Evolutionary conservation across 2,113 vertebrate species (phyloP), one percentile per base, ranked within the genome.

Genomic region (Dinomys branickii): DNA sequence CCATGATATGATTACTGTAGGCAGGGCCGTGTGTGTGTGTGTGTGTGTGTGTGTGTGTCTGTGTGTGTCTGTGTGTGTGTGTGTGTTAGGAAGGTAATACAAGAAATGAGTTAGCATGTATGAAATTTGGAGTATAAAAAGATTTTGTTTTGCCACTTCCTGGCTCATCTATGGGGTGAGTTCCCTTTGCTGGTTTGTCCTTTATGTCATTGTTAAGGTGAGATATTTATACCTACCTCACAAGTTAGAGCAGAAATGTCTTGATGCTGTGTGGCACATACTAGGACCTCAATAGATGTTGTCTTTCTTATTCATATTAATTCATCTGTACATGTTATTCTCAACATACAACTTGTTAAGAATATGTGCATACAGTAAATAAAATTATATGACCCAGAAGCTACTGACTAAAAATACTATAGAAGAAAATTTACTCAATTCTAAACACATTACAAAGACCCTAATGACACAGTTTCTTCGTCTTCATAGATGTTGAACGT

Each of bases 401-500:
- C 33, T 71, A 17, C 24, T n/a, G n/a, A 47, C 38, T 11, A 61
- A 56, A 30, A 91, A 73, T 52, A 30, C 54, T 54, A 35, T 7
- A 19, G 71, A 38, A 77, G 56, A 86, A 92, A 90, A 80, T 50
- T 24, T 35, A 84, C 0, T 71, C 20, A 4, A 1, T 83, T 85
- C 38, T 44, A 10, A 87, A 52, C 56, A 38, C 7, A 5, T 58
- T 35, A 17, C n/a, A 67, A 44, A 54, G 85, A 80, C 56, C 82
- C 93, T 56, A 4, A 11, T 94, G 56, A 91, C 10, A 0, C 33
- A 54, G 6, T 17, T 41, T 10, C n/a, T 22, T 38, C 0, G 83
- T 67, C 12, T 89, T 47, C 77, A 5, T 96, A 99, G 99, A 98
- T 19, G 99, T 99, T 38, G 99, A 99, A 71, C 99, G 99, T 1